Evolutionary conservation across 2,113 vertebrate species (phyloP).

Genomic region (Anhinga rufa): DNA sequence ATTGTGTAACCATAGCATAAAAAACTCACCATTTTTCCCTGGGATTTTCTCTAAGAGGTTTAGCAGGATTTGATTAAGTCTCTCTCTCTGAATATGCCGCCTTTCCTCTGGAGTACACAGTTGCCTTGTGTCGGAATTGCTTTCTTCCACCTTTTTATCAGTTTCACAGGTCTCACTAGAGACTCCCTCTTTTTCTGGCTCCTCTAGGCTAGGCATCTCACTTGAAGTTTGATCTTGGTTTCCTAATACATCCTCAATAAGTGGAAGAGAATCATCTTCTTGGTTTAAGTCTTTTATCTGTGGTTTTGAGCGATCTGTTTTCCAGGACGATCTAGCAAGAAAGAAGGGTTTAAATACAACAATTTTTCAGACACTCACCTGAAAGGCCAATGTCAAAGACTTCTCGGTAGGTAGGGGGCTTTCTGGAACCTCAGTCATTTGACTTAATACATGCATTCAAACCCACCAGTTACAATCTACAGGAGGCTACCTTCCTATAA

Average conservation of each 20-base stretch:
- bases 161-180: slow-evolving; percentile 60
- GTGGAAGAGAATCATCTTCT: slow-evolving; percentile 73
- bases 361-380: background rate
- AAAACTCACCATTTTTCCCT: slow-evolving; percentile 90
- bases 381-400: background rate
- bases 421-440: background rate
- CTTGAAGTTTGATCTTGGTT: slow-evolving; percentile 56
- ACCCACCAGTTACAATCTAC: background rate
- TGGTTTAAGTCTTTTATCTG: slow-evolving; percentile 68
- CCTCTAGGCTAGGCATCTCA: slow-evolving; percentile 67
- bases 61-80: slow-evolving; percentile 94
- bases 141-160: slow-evolving; percentile 53
- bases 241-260: slow-evolving; percentile 75
- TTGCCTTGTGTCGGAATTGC: background rate
- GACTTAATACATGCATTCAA: background rate
- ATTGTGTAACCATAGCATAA: background rate
- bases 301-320: slow-evolving; percentile 86
- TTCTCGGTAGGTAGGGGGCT: background rate
- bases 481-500: background rate
- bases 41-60: slow-evolving; percentile 91
- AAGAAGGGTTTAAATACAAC: background rate
- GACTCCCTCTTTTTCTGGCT: slow-evolving; percentile 70
- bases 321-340: slow-evolving; percentile 87
- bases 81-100: slow-evolving; percentile 85
- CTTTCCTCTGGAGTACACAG: slow-evolving; percentile 77